Conservation (phyloP, 2,888 invertebrate genomes). For the Nomada hirtipes region DNA sequence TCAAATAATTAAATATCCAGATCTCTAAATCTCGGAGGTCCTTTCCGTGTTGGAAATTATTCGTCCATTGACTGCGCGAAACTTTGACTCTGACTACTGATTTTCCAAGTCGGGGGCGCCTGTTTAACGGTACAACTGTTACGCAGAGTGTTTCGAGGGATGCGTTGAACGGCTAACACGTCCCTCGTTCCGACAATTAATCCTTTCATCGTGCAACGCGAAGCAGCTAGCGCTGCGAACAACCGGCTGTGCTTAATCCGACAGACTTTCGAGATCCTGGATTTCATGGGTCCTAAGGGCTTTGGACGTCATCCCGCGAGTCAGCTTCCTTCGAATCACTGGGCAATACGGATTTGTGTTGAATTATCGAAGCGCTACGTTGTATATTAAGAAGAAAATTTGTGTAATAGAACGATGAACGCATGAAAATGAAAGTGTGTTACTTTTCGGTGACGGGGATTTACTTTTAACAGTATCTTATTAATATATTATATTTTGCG, state of each 20-base stretch:
- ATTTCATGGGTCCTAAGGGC: conserved; percentile 53
- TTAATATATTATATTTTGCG: too few species aligned
- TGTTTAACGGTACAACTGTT: conserved; percentile 38
- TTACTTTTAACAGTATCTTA: not conserved
- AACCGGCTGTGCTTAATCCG: conserved; percentile 72
- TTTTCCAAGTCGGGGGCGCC: conserved; percentile 26
- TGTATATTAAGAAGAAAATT: not conserved
- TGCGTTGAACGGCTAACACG: conserved; percentile 68
- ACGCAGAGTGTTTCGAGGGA: conserved; percentile 41
- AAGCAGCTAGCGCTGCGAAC: conserved; percentile 66
- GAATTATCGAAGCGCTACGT: conserved; percentile 25
- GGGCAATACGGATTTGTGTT: conserved; percentile 26
- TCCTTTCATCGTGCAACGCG: conserved; percentile 66
- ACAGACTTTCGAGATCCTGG: conserved; percentile 58
- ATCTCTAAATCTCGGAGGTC: not conserved
- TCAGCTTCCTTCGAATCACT: conserved; percentile 12
- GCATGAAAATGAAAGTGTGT: not conserved
- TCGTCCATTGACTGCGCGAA: not conserved
- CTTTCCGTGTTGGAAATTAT: not conserved
- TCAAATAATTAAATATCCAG: not conserved
- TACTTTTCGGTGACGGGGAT: not conserved
- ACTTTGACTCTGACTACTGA: conserved; percentile 9
- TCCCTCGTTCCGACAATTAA: conserved; percentile 70
- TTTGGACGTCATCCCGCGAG: conserved; percentile 22
- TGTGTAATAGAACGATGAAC: not conserved